These are phyloP conservation scores for Tenualosa ilisha DNA, from an alignment of 2,797 vertebrate genomes.

Conservation along the genomic window DNA sequence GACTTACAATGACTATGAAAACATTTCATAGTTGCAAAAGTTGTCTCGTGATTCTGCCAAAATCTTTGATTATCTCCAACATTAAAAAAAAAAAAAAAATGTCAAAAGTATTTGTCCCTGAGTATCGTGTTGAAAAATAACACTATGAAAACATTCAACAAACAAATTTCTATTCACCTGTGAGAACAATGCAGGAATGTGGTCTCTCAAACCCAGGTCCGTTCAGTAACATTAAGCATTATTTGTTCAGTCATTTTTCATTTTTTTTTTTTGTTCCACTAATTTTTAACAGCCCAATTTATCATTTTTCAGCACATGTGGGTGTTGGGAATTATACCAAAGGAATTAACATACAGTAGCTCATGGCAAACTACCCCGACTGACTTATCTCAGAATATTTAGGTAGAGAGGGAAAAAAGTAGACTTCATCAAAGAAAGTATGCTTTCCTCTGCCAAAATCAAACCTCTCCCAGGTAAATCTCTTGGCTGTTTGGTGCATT, in stretches of 20 bases:
- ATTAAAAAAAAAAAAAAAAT: not conserved
- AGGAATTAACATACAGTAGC: not conserved
- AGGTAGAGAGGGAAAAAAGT: not conserved
- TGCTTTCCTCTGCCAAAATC: conserved; percentile 9
- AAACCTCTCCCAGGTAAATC: conserved; percentile 16
- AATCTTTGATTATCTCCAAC: not conserved
- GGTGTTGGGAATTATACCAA: not conserved
- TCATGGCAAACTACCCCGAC: not conserved
- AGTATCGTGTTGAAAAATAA: not conserved
- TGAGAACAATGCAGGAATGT: not conserved
- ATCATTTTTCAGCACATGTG: not conserved
- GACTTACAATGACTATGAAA: not conserved
- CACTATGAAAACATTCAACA: not conserved
- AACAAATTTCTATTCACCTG: not conserved
- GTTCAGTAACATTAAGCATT: not conserved
- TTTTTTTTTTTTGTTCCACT: not conserved
- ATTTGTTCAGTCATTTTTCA: not conserved
- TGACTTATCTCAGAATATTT: not conserved
- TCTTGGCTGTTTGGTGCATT: not conserved
- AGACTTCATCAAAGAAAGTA: not conserved
- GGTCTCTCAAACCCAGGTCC: not conserved
- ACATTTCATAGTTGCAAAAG: not conserved
- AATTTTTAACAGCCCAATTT: not conserved
- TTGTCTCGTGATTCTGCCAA: not conserved
- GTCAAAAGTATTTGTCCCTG: not conserved